phyloP scores from a whole-genome alignment of 2,797 vertebrate genomes.

The Coendou prehensilis region DNA sequence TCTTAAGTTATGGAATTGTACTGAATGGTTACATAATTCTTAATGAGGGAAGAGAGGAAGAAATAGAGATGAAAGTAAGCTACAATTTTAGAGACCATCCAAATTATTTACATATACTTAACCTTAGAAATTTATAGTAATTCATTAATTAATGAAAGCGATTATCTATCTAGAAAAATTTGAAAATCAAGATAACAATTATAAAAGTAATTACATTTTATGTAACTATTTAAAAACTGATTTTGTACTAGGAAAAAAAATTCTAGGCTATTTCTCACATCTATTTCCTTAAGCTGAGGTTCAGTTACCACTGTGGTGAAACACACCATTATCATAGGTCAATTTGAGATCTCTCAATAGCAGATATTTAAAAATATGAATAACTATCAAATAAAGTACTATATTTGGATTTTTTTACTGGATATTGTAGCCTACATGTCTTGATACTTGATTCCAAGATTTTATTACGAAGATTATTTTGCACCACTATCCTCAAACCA shows the following conservation, averaged over 20 bases:
- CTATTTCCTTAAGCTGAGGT: neutral
- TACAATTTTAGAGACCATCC: neutral
- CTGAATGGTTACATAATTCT: neutral
- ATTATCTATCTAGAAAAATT: neutral
- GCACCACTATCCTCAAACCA: neutral
- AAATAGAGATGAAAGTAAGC: neutral
- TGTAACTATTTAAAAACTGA: neutral
- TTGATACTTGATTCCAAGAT: neutral
- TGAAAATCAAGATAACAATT: neutral
- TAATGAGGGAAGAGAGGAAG: neutral
- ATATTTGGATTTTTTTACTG: neutral
- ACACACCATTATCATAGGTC: neutral
- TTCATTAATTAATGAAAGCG: neutral
- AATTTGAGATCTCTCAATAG: neutral
- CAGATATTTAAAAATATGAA: neutral
- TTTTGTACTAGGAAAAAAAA: neutral
- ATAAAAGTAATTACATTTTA: neutral
- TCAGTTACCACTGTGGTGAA: neutral
- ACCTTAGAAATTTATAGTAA: neutral
- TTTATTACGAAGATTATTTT: neutral
- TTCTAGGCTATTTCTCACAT: neutral
- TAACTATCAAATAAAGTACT: neutral
- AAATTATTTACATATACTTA: neutral
- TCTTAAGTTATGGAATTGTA: neutral
- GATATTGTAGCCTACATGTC: neutral